Conservation (phyloP, 2,888 invertebrate species). For the Apamea monoglypha region DNA sequence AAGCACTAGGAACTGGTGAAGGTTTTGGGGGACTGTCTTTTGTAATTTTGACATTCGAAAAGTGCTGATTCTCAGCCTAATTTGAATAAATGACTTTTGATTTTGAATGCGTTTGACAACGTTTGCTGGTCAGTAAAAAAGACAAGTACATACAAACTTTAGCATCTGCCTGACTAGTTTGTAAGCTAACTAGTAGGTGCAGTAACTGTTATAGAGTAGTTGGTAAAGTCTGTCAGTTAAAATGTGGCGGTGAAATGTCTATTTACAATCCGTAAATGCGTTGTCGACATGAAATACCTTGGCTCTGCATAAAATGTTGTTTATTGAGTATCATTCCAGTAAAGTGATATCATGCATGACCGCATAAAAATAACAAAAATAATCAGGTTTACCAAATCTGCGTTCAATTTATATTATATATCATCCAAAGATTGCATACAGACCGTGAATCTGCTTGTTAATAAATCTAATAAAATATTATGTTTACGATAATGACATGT, state of each 20-base stretch:
- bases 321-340: conserved; percentile 11
- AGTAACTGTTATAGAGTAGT: background rate
- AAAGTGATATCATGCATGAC: conserved; percentile 10
- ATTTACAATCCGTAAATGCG: background rate
- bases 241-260: conserved; percentile 4
- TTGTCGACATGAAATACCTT: background rate
- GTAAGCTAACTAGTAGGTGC: background rate
- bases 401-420: conserved; percentile 31
- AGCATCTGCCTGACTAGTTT: background rate
- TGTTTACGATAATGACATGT: conserved; percentile 73
- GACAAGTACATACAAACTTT: background rate
- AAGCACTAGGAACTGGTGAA: too few relatives aligned
- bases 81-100: too few relatives aligned
- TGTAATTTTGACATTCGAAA: too few relatives aligned
- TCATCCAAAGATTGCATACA: conserved; percentile 42
- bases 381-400: conserved; percentile 5
- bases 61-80: too few relatives aligned
- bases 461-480: conserved; percentile 66
- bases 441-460: conserved; percentile 60
- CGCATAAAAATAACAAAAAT: conserved; percentile 13
- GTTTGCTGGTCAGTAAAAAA: background rate
- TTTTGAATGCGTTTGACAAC: background rate
- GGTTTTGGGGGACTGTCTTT: too few relatives aligned
- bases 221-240: conserved; percentile 3
- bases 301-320: conserved; percentile 1